These are phyloP conservation scores for Pharmacophagus antenor DNA, from an alignment of 2,888 invertebrate species.

Conservation along the genomic window DNA sequence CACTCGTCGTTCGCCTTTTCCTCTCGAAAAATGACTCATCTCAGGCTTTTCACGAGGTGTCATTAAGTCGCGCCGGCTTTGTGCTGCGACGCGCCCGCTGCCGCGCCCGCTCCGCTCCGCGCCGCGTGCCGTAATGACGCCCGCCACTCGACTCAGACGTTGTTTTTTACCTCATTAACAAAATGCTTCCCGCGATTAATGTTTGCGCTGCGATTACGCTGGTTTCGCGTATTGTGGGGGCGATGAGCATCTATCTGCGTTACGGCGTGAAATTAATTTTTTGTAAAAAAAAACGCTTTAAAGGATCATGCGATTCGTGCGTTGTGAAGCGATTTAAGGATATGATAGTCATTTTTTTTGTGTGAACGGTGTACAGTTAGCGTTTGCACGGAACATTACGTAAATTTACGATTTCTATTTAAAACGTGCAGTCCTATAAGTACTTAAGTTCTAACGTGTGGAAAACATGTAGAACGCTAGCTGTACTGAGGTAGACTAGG, in stretches of 20 bases:
- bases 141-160: constrained; percentile 51
- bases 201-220: constrained; percentile 41
- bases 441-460: not conserved
- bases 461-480: not conserved
- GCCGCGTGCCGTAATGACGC: constrained; percentile 60
- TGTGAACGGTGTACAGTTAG: constrained; percentile 4
- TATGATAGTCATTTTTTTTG: constrained; percentile 18
- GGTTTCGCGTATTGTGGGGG: constrained; percentile 38
- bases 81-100: constrained; percentile 47
- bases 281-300: constrained; percentile 14
- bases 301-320: constrained; percentile 19
- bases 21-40: constrained; percentile 79
- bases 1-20: constrained; percentile 77
- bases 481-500: not conserved
- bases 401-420: not conserved
- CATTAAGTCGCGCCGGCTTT: constrained; percentile 74
- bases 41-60: constrained; percentile 70
- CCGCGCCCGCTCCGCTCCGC: constrained; percentile 48
- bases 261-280: constrained; percentile 30
- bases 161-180: constrained; percentile 74
- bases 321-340: constrained; percentile 22
- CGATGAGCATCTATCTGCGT: constrained; percentile 34
- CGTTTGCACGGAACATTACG: constrained; percentile 3
- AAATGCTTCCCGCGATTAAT: constrained; percentile 45
- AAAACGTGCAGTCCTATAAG: not conserved